Conservation (phyloP, 2,113 vertebrate genomes). For the Perca flavescens region DNA sequence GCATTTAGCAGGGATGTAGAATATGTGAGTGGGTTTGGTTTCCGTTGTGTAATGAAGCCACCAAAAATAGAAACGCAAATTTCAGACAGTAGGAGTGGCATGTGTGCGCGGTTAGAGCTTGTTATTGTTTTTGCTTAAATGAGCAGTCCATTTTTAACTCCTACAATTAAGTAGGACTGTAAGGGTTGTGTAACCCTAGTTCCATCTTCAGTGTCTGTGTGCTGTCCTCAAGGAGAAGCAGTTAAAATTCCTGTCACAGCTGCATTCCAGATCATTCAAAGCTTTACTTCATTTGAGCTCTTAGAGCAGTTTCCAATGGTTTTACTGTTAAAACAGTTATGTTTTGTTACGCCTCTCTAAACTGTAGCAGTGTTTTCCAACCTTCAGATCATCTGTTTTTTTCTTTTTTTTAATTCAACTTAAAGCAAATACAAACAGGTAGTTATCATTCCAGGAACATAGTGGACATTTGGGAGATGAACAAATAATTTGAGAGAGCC, state of each 20-base stretch:
- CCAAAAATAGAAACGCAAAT: conserved; percentile 45
- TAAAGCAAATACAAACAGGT: conserved; percentile 62
- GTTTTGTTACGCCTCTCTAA: conserved; percentile 72
- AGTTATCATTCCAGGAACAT: conserved; percentile 64
- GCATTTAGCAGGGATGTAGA: conserved; percentile 65
- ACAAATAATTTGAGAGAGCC: conserved; percentile 59
- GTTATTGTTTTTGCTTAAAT: conserved; percentile 67
- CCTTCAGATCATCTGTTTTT: conserved; percentile 66
- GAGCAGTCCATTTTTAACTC: conserved; percentile 53
- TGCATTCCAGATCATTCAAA: conserved; percentile 73
- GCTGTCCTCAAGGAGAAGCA: conserved; percentile 72
- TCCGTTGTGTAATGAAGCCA: conserved; percentile 69
- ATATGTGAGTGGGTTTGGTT: conserved; percentile 67
- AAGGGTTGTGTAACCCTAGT: conserved; percentile 65
- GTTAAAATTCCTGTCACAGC: conserved; percentile 55
- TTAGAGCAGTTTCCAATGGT: conserved; percentile 81
- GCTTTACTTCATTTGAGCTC: conserved; percentile 80
- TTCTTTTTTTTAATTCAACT: conserved; percentile 66
- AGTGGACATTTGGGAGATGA: conserved; percentile 69
- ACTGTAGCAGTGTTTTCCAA: conserved; percentile 68
- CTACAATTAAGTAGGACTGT: conserved; percentile 69
- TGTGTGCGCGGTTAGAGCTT: conserved; percentile 59
- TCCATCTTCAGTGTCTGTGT: conserved; percentile 59
- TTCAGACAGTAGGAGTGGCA: conserved; percentile 64
- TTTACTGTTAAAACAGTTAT: conserved; percentile 88